These are phyloP conservation scores for Tretioscincus oriximinensis DNA, from an alignment of 2,113 vertebrate genomes.

Conservation along the genomic window DNA sequence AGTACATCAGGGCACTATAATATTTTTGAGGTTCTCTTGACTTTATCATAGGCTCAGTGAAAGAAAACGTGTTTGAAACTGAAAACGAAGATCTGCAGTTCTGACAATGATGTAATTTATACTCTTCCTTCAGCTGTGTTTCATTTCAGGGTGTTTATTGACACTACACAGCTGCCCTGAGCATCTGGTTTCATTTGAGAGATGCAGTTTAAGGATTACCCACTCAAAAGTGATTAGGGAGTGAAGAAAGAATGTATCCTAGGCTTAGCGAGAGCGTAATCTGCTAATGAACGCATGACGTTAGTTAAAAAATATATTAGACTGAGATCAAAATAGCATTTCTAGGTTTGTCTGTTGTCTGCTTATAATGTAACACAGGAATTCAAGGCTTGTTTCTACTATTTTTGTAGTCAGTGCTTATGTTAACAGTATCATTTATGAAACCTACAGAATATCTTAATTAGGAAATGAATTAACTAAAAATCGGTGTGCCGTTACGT, in stretches of 20 bases:
- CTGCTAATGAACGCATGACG: background rate
- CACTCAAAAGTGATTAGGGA: slow-evolving; percentile 20
- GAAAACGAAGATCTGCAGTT: slow-evolving; percentile 15
- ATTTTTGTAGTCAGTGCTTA: background rate
- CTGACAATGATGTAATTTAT: slow-evolving; percentile 33
- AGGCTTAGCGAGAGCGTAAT: background rate
- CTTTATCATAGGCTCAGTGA: background rate
- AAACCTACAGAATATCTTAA: background rate
- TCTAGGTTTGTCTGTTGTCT: background rate
- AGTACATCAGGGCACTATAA: background rate
- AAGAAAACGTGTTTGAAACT: slow-evolving; percentile 11
- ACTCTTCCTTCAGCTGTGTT: slow-evolving; percentile 27
- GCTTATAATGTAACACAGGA: background rate
- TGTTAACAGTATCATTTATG: background rate
- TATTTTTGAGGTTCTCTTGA: background rate
- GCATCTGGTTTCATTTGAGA: background rate
- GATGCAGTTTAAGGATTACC: background rate
- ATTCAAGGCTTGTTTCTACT: background rate
- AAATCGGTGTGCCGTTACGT: background rate
- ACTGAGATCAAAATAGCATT: slow-evolving; percentile 91
- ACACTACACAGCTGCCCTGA: background rate
- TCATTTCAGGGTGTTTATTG: slow-evolving; percentile 25
- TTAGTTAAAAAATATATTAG: slow-evolving; percentile 59
- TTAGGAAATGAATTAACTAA: background rate
- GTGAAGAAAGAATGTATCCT: background rate